A percentile compares a stretch with the other conserved stretches of the same genome.
phyloP scores from a whole-genome alignment of 2,888 invertebrate species.

The Flexamia atlantica region DNA sequence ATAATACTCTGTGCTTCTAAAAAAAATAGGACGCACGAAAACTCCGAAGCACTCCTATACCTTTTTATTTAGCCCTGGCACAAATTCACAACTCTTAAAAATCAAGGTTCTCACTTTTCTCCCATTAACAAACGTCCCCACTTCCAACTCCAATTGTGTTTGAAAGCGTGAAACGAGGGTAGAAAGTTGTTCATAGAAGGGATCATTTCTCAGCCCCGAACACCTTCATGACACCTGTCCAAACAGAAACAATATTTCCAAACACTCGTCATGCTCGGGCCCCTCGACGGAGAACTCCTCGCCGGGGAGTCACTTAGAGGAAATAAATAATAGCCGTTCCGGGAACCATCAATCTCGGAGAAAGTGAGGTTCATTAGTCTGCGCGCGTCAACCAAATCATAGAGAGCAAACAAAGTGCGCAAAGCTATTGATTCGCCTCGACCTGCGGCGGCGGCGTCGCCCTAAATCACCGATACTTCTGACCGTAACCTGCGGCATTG shows the following conservation, averaged over 20 bases:
- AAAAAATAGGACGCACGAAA: too few relatives aligned
- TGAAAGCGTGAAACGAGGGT: not conserved
- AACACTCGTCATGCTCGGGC: conserved; percentile 9
- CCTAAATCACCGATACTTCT: conserved; percentile 16
- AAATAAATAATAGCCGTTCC: conserved; percentile 59
- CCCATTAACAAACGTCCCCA: too few relatives aligned
- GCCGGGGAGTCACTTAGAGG: conserved; percentile 50
- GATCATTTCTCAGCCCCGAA: conserved; percentile 29
- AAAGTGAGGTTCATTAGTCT: conserved; percentile 49
- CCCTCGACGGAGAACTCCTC: conserved; percentile 15
- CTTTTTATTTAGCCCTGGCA: too few relatives aligned
- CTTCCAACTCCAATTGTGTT: too few relatives aligned
- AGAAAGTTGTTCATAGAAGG: conserved; percentile 37
- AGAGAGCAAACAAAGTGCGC: conserved; percentile 54
- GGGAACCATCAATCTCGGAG: conserved; percentile 49
- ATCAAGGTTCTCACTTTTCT: too few relatives aligned
- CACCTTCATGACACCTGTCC: conserved; percentile 49
- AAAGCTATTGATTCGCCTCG: conserved; percentile 45
- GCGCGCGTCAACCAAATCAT: conserved; percentile 36
- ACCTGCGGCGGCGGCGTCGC: conserved; percentile 30
- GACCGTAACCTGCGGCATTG: not conserved
- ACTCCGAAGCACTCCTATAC: too few relatives aligned
- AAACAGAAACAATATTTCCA: conserved; percentile 59
- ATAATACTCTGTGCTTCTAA: too few relatives aligned
- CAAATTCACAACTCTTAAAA: too few relatives aligned